These are phyloP conservation scores for Maccullochella peelii DNA, from an alignment of 2,113 vertebrate genomes.

Conservation along the genomic window DNA sequence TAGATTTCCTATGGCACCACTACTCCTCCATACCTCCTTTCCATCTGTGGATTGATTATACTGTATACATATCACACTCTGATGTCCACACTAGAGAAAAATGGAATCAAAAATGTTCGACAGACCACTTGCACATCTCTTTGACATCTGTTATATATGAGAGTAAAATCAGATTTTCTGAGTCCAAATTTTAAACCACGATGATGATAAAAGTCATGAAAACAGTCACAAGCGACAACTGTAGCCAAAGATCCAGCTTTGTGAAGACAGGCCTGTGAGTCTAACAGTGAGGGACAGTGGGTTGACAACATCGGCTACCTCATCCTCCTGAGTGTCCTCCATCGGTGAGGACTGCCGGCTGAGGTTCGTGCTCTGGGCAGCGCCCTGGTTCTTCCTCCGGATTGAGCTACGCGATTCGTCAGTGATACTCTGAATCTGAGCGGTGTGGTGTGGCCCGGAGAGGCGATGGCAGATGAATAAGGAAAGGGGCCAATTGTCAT, in stretches of 20 bases:
- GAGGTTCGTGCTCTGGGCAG: slow-evolving; percentile 72
- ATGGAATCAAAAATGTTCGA: background rate
- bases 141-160: background rate
- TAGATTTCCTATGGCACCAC: background rate
- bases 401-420: slow-evolving; percentile 88
- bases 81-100: background rate
- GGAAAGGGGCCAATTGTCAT: slow-evolving; percentile 72
- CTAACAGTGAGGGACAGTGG: slow-evolving; percentile 40
- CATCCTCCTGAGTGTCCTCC: slow-evolving; percentile 84
- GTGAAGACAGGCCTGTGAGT: slow-evolving; percentile 61
- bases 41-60: background rate
- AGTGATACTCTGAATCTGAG: slow-evolving; percentile 90
- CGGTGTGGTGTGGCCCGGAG: slow-evolving; percentile 46
- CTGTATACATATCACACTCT: background rate
- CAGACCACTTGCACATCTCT: background rate
- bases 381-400: slow-evolving; percentile 85
- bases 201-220: background rate
- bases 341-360: slow-evolving; percentile 80
- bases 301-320: slow-evolving; percentile 83
- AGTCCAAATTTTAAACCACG: slow-evolving; percentile 27
- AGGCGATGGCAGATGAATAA: slow-evolving; percentile 71
- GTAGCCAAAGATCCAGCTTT: slow-evolving; percentile 66
- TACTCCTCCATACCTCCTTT: background rate
- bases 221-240: background rate
- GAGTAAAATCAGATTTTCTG: background rate